phyloP scores from a whole-genome alignment of 1,140 invertebrate species.

The Delia radicum region DNA sequence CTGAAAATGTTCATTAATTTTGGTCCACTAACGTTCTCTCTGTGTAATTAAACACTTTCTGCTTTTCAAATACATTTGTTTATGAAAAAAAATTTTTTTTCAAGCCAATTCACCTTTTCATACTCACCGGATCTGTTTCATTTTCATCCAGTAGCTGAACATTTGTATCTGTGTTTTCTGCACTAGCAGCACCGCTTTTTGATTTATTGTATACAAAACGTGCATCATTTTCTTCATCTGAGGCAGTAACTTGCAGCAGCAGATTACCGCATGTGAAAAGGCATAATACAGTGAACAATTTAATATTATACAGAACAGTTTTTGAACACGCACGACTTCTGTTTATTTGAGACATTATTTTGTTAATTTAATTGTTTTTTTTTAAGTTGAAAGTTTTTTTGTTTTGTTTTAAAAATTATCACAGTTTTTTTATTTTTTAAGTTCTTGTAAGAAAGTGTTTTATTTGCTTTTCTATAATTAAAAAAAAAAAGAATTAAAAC shows the following conservation, averaged over 20 bases:
- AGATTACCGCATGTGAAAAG: neutral
- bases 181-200: neutral
- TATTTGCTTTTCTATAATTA: neutral
- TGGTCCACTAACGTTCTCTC: no score
- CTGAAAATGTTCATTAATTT: no score
- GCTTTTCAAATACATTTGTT: no score
- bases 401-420: conserved; percentile 4
- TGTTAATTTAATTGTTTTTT: neutral
- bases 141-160: conserved; percentile 16
- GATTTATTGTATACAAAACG: conserved; percentile 24
- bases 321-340: neutral
- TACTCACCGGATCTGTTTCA: conserved; percentile 26
- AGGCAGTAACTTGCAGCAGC: neutral
- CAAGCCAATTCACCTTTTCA: neutral
- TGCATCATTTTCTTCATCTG: conserved; percentile 10
- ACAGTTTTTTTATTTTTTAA: conserved; percentile 12
- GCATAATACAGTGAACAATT: neutral
- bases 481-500: conserved; percentile 12
- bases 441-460: neutral
- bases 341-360: conserved; percentile 10
- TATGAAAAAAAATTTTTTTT: no score
- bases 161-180: conserved; percentile 1
- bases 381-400: neutral
- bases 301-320: neutral
- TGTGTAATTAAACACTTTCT: no score